Evolutionary conservation across 2,797 vertebrate species (phyloP).

Genomic region (Anableps anableps): DNA sequence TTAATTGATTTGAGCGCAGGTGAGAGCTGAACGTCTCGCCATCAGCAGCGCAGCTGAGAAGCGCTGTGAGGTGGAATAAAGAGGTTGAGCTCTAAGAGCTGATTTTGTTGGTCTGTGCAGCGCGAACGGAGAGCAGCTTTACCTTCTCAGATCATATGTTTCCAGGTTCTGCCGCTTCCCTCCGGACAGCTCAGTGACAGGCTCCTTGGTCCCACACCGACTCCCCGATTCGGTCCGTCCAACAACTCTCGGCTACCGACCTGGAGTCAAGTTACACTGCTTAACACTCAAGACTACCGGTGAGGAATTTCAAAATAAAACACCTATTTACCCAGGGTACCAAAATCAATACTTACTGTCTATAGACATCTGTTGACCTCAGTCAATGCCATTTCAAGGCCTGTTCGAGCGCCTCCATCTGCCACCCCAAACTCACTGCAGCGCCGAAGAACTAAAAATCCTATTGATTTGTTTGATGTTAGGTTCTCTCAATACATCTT

Average conservation of each 20-base stretch:
- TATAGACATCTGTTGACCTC: not conserved
- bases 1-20: conserved; percentile 50
- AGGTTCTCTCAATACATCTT: not conserved
- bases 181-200: conserved; percentile 26
- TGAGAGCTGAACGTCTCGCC: conserved; percentile 32
- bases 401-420: not conserved
- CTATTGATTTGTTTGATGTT: not conserved
- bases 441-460: not conserved
- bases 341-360: not conserved
- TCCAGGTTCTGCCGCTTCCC: conserved; percentile 34
- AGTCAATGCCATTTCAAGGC: not conserved
- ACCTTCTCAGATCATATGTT: conserved; percentile 54
- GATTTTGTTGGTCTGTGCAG: not conserved
- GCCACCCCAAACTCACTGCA: not conserved
- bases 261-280: not conserved
- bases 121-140: conserved; percentile 9
- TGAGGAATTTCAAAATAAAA: conserved; percentile 31
- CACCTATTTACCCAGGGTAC: not conserved
- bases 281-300: not conserved
- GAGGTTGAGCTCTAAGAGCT: not conserved
- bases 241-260: conserved; percentile 20
- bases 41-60: not conserved
- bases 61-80: not conserved
- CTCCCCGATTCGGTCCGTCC: conserved; percentile 26
- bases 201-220: conserved; percentile 14